Evolutionary conservation across 2,888 invertebrate genomes (phyloP).

Genomic region (Temnothorax ravouxi): DNA sequence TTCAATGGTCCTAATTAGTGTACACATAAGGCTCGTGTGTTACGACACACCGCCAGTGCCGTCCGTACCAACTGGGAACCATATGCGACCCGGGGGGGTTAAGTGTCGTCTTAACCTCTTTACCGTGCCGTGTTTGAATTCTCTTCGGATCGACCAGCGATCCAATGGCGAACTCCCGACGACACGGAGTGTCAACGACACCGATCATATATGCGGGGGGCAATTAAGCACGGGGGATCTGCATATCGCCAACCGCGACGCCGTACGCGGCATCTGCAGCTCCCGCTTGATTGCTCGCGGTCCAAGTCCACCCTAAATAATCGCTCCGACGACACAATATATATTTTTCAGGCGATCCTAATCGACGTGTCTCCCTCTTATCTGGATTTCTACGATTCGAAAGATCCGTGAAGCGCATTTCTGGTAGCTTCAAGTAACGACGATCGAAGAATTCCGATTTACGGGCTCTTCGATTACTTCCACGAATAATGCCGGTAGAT

Average conservation of each 20-base stretch:
- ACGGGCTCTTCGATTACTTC: background rate
- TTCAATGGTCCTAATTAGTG: slow-evolving; percentile 76
- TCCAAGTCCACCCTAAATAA: background rate
- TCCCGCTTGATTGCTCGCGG: too few relatives aligned
- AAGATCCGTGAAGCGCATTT: background rate
- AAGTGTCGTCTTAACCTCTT: slow-evolving; percentile 77
- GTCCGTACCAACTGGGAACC: slow-evolving; percentile 74
- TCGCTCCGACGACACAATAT: background rate
- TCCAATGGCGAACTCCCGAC: slow-evolving; percentile 44
- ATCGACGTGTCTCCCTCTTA: background rate
- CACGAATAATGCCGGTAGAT: background rate
- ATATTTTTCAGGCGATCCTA: background rate
- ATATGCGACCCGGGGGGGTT: slow-evolving; percentile 71
- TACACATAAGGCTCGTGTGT: slow-evolving; percentile 70
- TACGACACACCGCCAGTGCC: slow-evolving; percentile 72
- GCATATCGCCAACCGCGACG: background rate
- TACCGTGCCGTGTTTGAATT: slow-evolving; percentile 71
- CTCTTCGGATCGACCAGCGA: slow-evolving; percentile 60
- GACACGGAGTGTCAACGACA: slow-evolving; percentile 23
- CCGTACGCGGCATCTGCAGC: background rate
- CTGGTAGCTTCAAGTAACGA: background rate
- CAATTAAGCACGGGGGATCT: slow-evolving; percentile 26
- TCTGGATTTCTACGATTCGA: background rate
- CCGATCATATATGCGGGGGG: background rate
- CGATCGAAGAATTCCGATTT: background rate